These are phyloP conservation scores for Saimiri boliviensis DNA, from an alignment of 2,113 vertebrate genomes.

Conservation along the genomic window DNA sequence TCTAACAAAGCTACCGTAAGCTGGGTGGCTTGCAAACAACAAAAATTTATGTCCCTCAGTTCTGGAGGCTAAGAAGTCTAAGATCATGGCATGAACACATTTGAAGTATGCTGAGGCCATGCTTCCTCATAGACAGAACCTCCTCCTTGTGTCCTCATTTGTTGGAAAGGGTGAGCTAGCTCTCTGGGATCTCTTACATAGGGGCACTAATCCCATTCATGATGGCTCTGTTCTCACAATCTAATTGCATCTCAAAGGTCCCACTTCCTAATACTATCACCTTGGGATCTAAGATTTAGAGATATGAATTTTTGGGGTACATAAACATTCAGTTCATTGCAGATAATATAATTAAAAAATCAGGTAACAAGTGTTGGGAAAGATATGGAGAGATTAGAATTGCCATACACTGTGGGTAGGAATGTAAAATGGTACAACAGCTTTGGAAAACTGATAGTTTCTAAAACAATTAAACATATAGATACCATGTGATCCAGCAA, in stretches of 20 bases:
- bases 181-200: neutral
- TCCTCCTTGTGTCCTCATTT: neutral
- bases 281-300: neutral
- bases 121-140: neutral
- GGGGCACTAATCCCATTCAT: neutral
- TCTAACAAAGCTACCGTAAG: neutral
- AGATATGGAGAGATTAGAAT: neutral
- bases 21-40: neutral
- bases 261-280: neutral
- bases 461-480: neutral
- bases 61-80: neutral
- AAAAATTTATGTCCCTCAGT: neutral
- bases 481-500: neutral
- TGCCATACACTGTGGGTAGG: neutral
- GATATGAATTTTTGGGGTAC: neutral
- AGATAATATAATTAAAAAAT: neutral
- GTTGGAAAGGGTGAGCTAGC: neutral
- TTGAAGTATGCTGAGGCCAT: neutral
- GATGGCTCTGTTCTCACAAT: neutral
- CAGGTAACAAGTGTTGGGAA: neutral
- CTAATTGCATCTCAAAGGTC: neutral
- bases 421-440: neutral
- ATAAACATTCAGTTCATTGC: neutral
- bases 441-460: neutral
- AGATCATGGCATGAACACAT: neutral